Conservation (phyloP, 1,140 invertebrate genomes). For the Cydia fagiglandana region DNA sequence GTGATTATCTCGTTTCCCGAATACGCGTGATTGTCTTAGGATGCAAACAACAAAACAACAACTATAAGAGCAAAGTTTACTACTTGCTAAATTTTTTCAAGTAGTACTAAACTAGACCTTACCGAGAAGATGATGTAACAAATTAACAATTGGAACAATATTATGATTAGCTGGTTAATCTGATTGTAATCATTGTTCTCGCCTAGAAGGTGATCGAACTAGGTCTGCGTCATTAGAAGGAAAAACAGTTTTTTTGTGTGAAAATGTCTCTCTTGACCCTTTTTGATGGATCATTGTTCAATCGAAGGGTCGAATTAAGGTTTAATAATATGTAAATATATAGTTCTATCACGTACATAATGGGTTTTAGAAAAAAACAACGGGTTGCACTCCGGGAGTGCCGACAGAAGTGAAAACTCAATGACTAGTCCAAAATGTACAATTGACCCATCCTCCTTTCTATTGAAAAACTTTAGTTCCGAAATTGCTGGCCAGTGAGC, state of each 20-base stretch:
- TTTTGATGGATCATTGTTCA: neutral
- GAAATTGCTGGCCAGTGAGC: too few relatives aligned
- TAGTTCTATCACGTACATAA: neutral
- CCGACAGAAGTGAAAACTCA: too few relatives aligned
- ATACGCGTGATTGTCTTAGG: too few relatives aligned
- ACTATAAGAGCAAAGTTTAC: too few relatives aligned
- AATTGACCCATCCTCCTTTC: too few relatives aligned
- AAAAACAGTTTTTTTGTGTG: neutral
- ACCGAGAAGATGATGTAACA: slow-evolving; percentile 16
- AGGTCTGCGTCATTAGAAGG: neutral
- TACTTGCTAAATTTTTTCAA: too few relatives aligned
- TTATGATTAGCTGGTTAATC: neutral
- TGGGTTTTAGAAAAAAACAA: too few relatives aligned
- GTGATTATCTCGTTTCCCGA: too few relatives aligned
- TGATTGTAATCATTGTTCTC: slow-evolving; percentile 2
- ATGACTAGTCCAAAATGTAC: too few relatives aligned
- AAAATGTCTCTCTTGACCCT: neutral
- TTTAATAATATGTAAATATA: neutral
- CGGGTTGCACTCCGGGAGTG: too few relatives aligned
- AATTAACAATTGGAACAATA: slow-evolving; percentile 1
- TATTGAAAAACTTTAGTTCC: too few relatives aligned
- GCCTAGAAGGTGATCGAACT: slow-evolving; percentile 11
- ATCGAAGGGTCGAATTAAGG: neutral
- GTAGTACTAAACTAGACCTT: neutral
- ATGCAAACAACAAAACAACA: too few relatives aligned